Conservation (phyloP, 1,140 invertebrate genomes). For the Gonatopus flavifemur region DNA sequence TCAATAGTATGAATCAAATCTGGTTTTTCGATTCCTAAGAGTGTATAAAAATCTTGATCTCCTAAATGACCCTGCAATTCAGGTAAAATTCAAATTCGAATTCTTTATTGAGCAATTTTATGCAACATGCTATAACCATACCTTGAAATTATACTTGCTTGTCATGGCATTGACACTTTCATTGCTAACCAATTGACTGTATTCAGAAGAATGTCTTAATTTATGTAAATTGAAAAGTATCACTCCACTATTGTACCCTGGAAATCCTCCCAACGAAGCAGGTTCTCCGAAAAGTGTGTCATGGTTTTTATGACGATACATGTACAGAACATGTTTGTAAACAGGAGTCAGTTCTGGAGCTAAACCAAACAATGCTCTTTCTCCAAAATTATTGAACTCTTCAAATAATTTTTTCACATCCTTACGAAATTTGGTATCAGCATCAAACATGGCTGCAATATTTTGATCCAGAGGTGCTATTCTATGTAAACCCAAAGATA, state of each 20-base stretch:
- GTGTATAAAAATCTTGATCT: conserved; percentile 86
- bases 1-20: conserved; percentile 76
- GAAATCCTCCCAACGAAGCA: conserved; percentile 63
- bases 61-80: conserved; percentile 80
- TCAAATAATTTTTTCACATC: conserved; percentile 70
- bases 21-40: conserved; percentile 73
- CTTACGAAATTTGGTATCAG: conserved; percentile 75
- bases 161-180: conserved; percentile 63
- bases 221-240: conserved; percentile 73
- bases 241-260: conserved; percentile 83
- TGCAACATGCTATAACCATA: conserved; percentile 15
- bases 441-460: conserved; percentile 75
- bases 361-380: conserved; percentile 69
- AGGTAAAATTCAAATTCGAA: conserved; percentile 2
- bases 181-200: conserved; percentile 62
- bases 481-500: conserved; percentile 75
- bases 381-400: conserved; percentile 68
- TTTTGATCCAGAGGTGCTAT: conserved; percentile 66
- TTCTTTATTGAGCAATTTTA: neutral
- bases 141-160: conserved; percentile 70
- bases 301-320: conserved; percentile 66
- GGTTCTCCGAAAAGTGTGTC: conserved; percentile 65
- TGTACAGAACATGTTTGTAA: conserved; percentile 75
- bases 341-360: conserved; percentile 79
- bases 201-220: conserved; percentile 67